Percentiles rank a stretch among this genome's conserved stretches.
These are phyloP conservation scores for Erpetoichthys calabaricus DNA, from an alignment of 2,797 vertebrate species.

Conservation along the genomic window DNA sequence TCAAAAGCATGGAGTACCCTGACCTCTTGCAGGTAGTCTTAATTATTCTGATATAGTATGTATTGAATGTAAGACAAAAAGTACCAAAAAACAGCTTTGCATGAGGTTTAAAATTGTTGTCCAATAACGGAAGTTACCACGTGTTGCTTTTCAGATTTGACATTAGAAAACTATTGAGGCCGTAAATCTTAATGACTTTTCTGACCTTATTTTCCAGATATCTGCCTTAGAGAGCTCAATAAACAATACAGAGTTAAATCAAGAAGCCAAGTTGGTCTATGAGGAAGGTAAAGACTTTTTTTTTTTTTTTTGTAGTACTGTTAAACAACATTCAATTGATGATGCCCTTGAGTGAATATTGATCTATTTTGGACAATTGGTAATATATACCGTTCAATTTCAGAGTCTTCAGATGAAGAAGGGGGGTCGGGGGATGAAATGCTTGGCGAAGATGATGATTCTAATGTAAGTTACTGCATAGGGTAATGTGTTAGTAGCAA, in stretches of 20 bases:
- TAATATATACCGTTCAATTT: slow-evolving; percentile 10
- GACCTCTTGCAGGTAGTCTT: too few species aligned
- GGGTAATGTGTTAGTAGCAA: too few species aligned
- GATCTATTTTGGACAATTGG: slow-evolving; percentile 17
- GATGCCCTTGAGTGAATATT: slow-evolving; percentile 5
- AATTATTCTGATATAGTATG: too few species aligned
- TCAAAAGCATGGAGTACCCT: too few species aligned
- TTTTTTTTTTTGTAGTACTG: not conserved
- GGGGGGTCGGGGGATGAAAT: slow-evolving; percentile 74
- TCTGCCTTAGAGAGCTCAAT: slow-evolving; percentile 47
- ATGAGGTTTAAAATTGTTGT: too few species aligned
- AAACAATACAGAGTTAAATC: slow-evolving; percentile 43
- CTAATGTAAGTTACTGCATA: slow-evolving; percentile 69
- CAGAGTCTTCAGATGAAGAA: slow-evolving; percentile 80
- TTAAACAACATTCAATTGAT: not conserved
- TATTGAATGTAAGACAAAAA: too few species aligned
- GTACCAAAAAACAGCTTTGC: too few species aligned
- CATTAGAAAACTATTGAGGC: too few species aligned
- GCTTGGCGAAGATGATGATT: slow-evolving; percentile 64
- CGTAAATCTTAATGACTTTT: not conserved
- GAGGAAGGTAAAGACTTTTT: slow-evolving; percentile 70
- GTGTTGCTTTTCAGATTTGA: too few species aligned
- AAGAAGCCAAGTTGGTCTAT: slow-evolving; percentile 84
- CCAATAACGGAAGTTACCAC: too few species aligned
- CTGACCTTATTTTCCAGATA: slow-evolving; percentile 49